Conservation (phyloP, 1,140 invertebrate species). For the Dolichoris vasculosae region DNA sequence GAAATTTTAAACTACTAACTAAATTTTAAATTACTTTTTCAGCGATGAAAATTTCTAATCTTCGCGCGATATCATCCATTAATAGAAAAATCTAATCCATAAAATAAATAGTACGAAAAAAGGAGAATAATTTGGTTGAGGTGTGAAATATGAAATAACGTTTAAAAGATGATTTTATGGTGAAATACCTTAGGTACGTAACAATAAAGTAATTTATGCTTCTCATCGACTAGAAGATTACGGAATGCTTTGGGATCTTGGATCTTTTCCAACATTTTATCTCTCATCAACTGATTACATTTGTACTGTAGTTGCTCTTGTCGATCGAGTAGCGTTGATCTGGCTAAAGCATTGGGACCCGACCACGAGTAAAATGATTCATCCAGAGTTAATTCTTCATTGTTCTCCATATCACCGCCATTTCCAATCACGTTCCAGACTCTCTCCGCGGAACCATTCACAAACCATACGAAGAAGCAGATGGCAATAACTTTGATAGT, state of each 20-base stretch:
- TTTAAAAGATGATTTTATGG: background rate
- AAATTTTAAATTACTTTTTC: too few species aligned
- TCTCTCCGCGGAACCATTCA: conserved; percentile 16
- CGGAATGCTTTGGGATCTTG: conserved; percentile 76
- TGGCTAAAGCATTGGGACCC: conserved; percentile 66
- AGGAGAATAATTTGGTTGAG: background rate
- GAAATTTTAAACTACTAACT: too few species aligned
- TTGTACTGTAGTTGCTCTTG: conserved; percentile 81
- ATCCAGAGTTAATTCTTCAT: conserved; percentile 40
- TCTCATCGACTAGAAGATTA: conserved; percentile 88
- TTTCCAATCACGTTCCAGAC: conserved; percentile 44
- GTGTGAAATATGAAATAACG: background rate
- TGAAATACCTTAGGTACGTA: conserved; percentile 90
- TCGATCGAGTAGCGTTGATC: conserved; percentile 73
- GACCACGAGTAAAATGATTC: conserved; percentile 60
- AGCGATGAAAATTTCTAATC: too few species aligned
- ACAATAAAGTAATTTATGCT: conserved; percentile 90
- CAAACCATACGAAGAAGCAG: background rate
- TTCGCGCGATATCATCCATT: too few species aligned
- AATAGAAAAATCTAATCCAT: too few species aligned
- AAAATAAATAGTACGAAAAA: too few species aligned
- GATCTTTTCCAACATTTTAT: conserved; percentile 42
- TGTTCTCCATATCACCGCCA: conserved; percentile 32
- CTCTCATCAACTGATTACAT: conserved; percentile 76
- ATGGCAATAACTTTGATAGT: background rate